These are phyloP conservation scores for Laticauda laticaudata DNA, from an alignment of 2,113 vertebrate genomes.

Conservation along the genomic window DNA sequence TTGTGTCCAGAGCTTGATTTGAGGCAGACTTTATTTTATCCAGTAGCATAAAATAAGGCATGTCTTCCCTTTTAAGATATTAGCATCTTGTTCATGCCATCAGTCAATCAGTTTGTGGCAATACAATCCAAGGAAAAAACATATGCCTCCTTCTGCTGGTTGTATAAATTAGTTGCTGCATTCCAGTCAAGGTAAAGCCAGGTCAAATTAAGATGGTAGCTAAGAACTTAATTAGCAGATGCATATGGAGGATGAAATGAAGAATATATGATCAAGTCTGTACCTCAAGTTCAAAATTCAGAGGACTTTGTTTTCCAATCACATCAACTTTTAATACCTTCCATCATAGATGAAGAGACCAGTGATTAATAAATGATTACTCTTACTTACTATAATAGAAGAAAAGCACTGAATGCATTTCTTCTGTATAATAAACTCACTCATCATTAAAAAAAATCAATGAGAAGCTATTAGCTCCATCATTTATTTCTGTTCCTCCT, in stretches of 20 bases:
- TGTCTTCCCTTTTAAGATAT: neutral
- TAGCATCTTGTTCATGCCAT: neutral
- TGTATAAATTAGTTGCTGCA: neutral
- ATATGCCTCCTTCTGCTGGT: neutral
- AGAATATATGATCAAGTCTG: neutral
- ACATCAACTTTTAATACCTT: neutral
- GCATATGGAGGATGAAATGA: neutral
- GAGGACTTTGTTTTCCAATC: neutral
- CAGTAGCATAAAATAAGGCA: neutral
- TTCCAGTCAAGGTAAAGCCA: neutral
- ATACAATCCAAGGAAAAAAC: neutral
- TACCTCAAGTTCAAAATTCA: neutral
- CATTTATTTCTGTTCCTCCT: conserved; percentile 14
- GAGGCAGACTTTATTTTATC: neutral
- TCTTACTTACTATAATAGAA: neutral
- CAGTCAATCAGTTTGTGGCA: neutral
- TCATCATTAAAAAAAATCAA: conserved; percentile 5
- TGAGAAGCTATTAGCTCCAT: neutral
- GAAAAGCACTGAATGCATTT: neutral
- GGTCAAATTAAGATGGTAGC: neutral
- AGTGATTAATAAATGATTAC: conserved; percentile 18
- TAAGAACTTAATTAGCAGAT: neutral
- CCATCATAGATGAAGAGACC: neutral
- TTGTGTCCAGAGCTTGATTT: neutral
- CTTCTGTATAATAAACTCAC: conserved; percentile 1